Percentiles rank a stretch among this genome's conserved stretches.
Conservation (phyloP, 2,888 invertebrate species). For the Spodoptera exigua region DNA sequence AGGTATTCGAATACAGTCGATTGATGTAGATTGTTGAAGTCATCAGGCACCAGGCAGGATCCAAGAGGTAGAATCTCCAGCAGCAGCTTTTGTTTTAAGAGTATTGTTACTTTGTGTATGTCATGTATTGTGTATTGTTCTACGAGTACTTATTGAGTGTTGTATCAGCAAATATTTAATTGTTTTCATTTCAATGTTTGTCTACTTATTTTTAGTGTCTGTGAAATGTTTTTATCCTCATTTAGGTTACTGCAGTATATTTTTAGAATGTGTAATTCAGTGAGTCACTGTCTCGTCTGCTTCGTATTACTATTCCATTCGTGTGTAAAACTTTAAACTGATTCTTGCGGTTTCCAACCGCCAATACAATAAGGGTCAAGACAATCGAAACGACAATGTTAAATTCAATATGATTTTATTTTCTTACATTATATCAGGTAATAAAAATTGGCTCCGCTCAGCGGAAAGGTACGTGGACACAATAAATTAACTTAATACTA, state of each 20-base stretch:
- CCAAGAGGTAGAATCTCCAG: too few relatives aligned
- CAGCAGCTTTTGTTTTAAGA: too few relatives aligned
- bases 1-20: too few relatives aligned
- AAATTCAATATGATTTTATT: slow-evolving; percentile 82
- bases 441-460: slow-evolving; percentile 85
- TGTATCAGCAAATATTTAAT: neutral
- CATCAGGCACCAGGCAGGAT: too few relatives aligned
- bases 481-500: slow-evolving; percentile 87
- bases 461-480: slow-evolving; percentile 89
- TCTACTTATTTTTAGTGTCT: neutral
- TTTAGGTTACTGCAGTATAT: neutral
- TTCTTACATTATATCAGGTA: slow-evolving; percentile 83
- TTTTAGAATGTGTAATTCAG: slow-evolving; percentile 8
- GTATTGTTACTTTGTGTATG: slow-evolving; percentile 7
- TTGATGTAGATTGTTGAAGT: too few relatives aligned
- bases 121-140: neutral
- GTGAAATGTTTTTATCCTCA: slow-evolving; percentile 1
- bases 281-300: slow-evolving; percentile 36
- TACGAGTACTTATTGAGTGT: neutral
- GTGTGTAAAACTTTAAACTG: slow-evolving; percentile 35
- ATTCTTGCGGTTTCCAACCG: slow-evolving; percentile 46
- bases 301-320: slow-evolving; percentile 52
- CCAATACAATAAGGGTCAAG: slow-evolving; percentile 54
- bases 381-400: slow-evolving; percentile 74
- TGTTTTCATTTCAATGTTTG: neutral